Base-by-base conservation (phyloP, 2,797 vertebrate species). In the Selene dorsalis region DNA sequence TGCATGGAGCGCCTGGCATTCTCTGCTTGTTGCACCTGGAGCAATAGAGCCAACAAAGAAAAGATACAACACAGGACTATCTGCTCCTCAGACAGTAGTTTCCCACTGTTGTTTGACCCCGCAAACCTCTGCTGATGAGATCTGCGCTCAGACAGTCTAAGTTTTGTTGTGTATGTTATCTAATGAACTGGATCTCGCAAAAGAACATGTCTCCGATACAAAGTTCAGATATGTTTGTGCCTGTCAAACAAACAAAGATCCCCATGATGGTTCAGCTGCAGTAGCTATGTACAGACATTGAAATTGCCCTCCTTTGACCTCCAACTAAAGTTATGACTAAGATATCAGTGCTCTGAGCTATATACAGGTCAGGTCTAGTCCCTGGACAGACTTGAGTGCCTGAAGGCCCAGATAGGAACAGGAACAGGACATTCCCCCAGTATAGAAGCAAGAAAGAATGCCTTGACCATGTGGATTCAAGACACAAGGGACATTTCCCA, bases 401-500 rank as follows among this genome's bases (percentile, higher is more conserved):
- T 57, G 17, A 71, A 73, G 65, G 57, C 64, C 70, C 41, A 68
- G 43, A 76, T 82, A 53, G 50, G 59, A 63, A 45, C 68, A 64
- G 73, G 79, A 88, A 89, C 89, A 88, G 87, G 88, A 92, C 82
- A 87, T 92, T 48, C 17, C 73, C 69, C 61, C 45, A 28, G 69
- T 72, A 66, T 69, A 70, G 73, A 5, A 45, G 72, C 20, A 35
- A 77, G 60, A 84, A 79, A 87, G 75, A 92, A 90, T 87, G 84
- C 63, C 75, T 67, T 6, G 26, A 77, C 64, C 16, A 18, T n/a
- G 72, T 57, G 53, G 69, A 83, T 71, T 85, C 66, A 78, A 74
- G 63, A 77, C 50, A 1, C 48, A 61, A 65, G 53, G 81, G 78
- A 84, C 71, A 39, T 91, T 94, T 94, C 93, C 92, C 91, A 93